These are phyloP conservation scores for Beaufortia kweichowensis DNA, from an alignment of 2,113 vertebrate species.

Conservation along the genomic window DNA sequence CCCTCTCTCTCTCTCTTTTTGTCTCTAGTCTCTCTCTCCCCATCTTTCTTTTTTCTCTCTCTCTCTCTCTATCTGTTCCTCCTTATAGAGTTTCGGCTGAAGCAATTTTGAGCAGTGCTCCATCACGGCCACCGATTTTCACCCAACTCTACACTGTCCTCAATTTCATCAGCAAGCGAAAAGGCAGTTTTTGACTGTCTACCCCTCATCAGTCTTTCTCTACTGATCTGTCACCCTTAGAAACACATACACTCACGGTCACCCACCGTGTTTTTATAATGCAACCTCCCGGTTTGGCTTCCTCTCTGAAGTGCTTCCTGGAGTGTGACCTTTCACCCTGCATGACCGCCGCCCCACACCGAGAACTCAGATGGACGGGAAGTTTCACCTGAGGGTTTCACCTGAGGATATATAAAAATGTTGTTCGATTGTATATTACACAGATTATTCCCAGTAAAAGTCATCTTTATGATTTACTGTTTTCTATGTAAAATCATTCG, in stretches of 20 bases:
- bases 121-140: slow-evolving; percentile 64
- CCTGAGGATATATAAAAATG: not conserved
- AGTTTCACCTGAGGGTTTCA: slow-evolving; percentile 24
- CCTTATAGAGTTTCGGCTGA: slow-evolving; percentile 23
- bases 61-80: not conserved
- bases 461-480: too few relatives aligned
- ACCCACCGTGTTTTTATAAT: slow-evolving; percentile 10
- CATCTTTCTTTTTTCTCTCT: slow-evolving; percentile 6
- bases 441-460: too few relatives aligned
- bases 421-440: too few relatives aligned
- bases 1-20: not conserved
- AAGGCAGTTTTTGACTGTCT: slow-evolving; percentile 23
- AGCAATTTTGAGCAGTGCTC: slow-evolving; percentile 60
- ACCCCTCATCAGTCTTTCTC: slow-evolving; percentile 3
- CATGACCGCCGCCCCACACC: not conserved
- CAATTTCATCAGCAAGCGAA: slow-evolving; percentile 67
- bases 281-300: slow-evolving; percentile 15
- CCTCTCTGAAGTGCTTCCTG: slow-evolving; percentile 39
- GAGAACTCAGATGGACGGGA: slow-evolving; percentile 7
- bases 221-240: not conserved
- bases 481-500: too few relatives aligned
- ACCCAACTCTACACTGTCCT: slow-evolving; percentile 67
- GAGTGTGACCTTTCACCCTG: slow-evolving; percentile 38
- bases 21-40: slow-evolving; percentile 7
- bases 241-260: slow-evolving; percentile 15